Conservation (phyloP, 2,797 vertebrate genomes). For the Pteronotus mesoamericanus region DNA sequence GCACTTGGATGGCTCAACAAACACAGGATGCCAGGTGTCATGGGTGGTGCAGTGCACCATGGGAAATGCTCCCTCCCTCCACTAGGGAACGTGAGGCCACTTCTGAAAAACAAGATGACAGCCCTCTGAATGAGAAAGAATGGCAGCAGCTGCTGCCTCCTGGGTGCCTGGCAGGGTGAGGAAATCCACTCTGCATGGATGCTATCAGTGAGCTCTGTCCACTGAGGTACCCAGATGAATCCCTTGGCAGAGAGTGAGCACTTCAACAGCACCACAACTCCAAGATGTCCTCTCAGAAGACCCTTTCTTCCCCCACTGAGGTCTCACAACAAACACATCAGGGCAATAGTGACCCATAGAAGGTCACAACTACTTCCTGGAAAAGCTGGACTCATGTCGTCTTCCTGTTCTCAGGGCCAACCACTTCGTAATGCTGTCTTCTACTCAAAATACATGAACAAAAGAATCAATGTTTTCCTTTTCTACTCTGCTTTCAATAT, state of each 20-base stretch:
- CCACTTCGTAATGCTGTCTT: not conserved
- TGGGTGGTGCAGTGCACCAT: rapidly evolving
- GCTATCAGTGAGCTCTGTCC: not conserved
- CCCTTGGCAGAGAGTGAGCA: not conserved
- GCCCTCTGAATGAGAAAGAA: not conserved
- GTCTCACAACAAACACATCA: not conserved
- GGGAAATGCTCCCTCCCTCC: not conserved
- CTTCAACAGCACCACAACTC: rapidly evolving
- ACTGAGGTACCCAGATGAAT: not conserved
- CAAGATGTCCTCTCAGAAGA: not conserved
- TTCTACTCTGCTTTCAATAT: not conserved
- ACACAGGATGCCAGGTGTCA: rapidly evolving
- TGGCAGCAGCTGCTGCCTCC: not conserved
- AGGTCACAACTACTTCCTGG: not conserved
- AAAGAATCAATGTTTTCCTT: not conserved
- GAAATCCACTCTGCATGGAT: not conserved
- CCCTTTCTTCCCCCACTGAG: not conserved
- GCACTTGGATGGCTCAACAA: too few relatives aligned
- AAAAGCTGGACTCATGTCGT: not conserved
- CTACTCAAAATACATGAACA: rapidly evolving
- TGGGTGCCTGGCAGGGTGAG: rapidly evolving
- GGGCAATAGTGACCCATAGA: not conserved
- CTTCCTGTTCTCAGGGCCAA: not conserved
- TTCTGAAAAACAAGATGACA: not conserved
- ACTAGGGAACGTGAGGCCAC: rapidly evolving